These are phyloP conservation scores for Chaitophorus viminalis DNA, from an alignment of 2,888 invertebrate species.

Conservation along the genomic window DNA sequence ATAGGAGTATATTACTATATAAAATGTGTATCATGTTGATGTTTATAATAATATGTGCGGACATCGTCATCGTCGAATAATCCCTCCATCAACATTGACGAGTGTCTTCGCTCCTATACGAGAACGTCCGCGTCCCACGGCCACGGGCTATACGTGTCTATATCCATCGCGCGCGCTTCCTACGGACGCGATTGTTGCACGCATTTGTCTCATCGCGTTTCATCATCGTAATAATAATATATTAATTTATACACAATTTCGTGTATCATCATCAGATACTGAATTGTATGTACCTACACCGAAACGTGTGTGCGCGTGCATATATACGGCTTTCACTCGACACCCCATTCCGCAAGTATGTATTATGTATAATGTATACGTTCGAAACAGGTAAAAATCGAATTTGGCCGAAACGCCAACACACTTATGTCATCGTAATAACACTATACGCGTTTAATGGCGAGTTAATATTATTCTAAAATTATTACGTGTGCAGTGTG, in stretches of 20 bases:
- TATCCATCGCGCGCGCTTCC: not conserved
- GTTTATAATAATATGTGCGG: no score
- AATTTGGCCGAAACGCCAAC: not conserved
- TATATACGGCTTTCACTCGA: conserved; percentile 23
- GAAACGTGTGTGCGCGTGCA: not conserved
- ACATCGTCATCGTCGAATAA: no score
- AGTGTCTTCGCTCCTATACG: not conserved
- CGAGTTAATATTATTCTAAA: no score
- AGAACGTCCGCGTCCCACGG: not conserved
- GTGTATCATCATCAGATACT: conserved; percentile 36
- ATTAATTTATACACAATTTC: not conserved
- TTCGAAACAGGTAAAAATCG: not conserved
- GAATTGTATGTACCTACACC: no score
- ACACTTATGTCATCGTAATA: no score
- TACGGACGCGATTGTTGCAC: not conserved
- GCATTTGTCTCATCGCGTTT: conserved; percentile 10
- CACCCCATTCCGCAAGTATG: not conserved
- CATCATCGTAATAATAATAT: not conserved
- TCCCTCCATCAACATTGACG: no score
- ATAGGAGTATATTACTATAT: no score
- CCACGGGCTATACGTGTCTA: not conserved
- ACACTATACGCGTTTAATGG: no score
- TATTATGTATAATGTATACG: not conserved
- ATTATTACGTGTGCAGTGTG: no score
- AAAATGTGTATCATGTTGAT: no score